phyloP scores from a whole-genome alignment of 2,888 invertebrate genomes.

The Cryptus viduatorius region DNA sequence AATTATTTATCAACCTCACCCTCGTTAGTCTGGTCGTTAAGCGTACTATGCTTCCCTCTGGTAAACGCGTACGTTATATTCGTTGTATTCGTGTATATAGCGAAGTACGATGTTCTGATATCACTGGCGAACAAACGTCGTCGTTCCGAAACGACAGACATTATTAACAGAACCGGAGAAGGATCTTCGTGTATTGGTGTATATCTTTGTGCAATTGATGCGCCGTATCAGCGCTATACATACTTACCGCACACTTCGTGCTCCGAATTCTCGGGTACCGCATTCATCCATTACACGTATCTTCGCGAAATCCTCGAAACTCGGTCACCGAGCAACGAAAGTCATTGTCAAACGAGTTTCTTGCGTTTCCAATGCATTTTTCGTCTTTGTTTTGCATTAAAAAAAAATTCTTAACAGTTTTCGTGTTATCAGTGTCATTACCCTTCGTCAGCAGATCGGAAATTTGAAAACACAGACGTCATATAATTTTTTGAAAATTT shows the following conservation, averaged over 20 bases:
- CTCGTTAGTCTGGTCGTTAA: slow-evolving; percentile 49
- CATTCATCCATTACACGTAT: slow-evolving; percentile 36
- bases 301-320: slow-evolving; percentile 29
- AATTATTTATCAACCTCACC: slow-evolving; percentile 55
- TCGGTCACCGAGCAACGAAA: slow-evolving; percentile 36
- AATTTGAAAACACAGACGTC: no score
- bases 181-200: slow-evolving; percentile 1
- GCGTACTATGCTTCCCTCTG: slow-evolving; percentile 11
- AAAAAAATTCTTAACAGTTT: neutral
- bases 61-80: neutral
- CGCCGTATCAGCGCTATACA: slow-evolving; percentile 1
- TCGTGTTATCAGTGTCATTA: neutral
- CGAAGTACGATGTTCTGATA: slow-evolving; percentile 10
- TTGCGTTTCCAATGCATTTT: neutral
- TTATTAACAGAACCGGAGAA: slow-evolving; percentile 30
- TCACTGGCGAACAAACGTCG: slow-evolving; percentile 28
- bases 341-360: neutral
- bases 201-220: neutral
- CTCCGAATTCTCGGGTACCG: slow-evolving; percentile 41
- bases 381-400: neutral
- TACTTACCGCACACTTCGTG: slow-evolving; percentile 17
- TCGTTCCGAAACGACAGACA: slow-evolving; percentile 39
- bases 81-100: neutral
- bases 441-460: neutral
- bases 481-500: no score